A percentile compares a stretch with the other conserved stretches of the same genome.
Evolutionary conservation across 1,140 invertebrate species (phyloP).

Genomic region (Pinna nobilis): DNA sequence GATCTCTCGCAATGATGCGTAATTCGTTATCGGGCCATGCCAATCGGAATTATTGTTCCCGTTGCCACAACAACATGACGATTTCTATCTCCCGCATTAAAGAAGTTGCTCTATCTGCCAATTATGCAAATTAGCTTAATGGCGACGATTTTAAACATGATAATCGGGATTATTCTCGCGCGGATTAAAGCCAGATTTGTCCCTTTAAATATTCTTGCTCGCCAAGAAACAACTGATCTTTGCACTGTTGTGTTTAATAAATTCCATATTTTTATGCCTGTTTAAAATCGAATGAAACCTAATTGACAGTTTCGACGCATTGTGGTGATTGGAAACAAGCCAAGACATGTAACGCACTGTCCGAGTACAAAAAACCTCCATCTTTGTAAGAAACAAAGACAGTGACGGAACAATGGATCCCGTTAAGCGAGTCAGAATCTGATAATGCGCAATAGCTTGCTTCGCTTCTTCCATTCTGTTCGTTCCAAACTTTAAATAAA

Average conservation of each 20-base stretch:
- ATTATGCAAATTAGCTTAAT: conserved; percentile 28
- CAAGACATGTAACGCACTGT: neutral
- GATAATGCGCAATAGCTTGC: conserved; percentile 11
- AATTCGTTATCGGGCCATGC: neutral
- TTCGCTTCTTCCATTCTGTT: conserved; percentile 15
- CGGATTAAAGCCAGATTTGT: conserved; percentile 14
- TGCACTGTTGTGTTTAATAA: conserved; percentile 9
- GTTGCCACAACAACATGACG: conserved; percentile 20
- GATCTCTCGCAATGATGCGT: conserved; percentile 6
- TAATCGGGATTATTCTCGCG: conserved; percentile 20
- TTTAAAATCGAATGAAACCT: conserved; percentile 11
- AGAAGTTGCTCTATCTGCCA: conserved; percentile 13
- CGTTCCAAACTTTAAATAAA: conserved; percentile 18
- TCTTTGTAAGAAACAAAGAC: neutral
- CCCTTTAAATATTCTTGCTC: conserved; percentile 10
- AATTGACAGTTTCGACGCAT: conserved; percentile 19
- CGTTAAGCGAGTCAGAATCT: neutral
- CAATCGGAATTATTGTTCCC: conserved; percentile 16
- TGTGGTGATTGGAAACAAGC: conserved; percentile 4
- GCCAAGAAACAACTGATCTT: conserved; percentile 12
- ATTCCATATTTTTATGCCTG: conserved; percentile 12
- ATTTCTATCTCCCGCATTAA: conserved; percentile 23
- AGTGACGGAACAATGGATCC: conserved; percentile 3
- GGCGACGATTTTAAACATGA: conserved; percentile 17
- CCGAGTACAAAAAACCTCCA: neutral